Evolutionary conservation across 1,140 invertebrate species (phyloP).

Genomic region (Teleopsis dalmanni): DNA sequence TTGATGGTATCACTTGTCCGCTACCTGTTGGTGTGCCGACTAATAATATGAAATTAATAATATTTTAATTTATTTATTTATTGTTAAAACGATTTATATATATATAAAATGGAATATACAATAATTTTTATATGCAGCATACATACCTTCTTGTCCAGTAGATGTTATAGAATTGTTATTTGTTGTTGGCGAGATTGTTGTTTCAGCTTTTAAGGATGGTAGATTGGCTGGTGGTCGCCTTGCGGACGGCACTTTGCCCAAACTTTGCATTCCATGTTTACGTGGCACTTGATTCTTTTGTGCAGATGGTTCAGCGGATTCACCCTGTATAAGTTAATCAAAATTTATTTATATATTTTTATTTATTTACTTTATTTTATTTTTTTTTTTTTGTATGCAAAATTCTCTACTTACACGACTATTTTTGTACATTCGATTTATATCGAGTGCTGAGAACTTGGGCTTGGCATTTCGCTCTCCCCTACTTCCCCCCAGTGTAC

Average conservation of each 20-base stretch:
- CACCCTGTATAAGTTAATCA: conserved; percentile 54
- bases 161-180: conserved; percentile 39
- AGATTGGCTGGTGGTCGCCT: conserved; percentile 93
- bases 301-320: conserved; percentile 77
- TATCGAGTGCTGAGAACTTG: conserved; percentile 93
- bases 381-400: not conserved
- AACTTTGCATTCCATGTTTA: conserved; percentile 97
- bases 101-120: not conserved
- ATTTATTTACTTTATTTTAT: no score
- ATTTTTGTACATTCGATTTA: conserved; percentile 92
- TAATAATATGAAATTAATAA: no score
- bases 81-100: not conserved
- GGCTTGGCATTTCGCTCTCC: conserved; percentile 59
- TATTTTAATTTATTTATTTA: not conserved
- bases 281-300: conserved; percentile 80
- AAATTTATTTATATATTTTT: conserved; percentile 3
- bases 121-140: no score
- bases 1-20: conserved; percentile 18
- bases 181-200: conserved; percentile 62
- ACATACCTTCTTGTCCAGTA: conserved; percentile 36
- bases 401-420: conserved; percentile 59
- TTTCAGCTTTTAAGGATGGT: conserved; percentile 94
- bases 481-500: conserved; percentile 87
- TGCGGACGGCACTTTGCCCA: conserved; percentile 93
- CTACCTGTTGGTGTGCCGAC: conserved; percentile 16